phyloP scores from a whole-genome alignment of 2,797 vertebrate genomes.

The Acridotheres tristis region DNA sequence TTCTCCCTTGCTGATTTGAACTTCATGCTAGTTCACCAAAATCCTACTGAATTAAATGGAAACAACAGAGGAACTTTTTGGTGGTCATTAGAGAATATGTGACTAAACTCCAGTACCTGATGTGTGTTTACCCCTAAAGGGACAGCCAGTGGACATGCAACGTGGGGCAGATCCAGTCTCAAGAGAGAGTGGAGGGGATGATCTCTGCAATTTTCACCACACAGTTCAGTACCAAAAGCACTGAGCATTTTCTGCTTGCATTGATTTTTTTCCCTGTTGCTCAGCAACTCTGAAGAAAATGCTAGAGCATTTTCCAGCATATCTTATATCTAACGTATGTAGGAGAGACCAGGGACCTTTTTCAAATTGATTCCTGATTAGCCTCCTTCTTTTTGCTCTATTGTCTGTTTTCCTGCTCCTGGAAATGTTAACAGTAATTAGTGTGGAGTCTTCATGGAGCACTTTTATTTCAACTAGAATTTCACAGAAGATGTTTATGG shows the following conservation, averaged over 20 bases:
- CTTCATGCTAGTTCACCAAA: background rate
- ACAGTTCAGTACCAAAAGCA: background rate
- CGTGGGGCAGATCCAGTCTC: rapidly evolving
- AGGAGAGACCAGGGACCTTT: background rate
- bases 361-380: background rate
- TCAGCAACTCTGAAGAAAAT: background rate
- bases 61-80: background rate
- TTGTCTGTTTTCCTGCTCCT: background rate
- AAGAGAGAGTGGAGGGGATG: background rate
- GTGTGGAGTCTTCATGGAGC: background rate
- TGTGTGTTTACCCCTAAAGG: background rate
- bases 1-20: background rate
- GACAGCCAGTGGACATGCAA: background rate
- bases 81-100: background rate
- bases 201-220: background rate
- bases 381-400: background rate
- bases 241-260: background rate
- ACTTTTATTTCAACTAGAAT: conserved; percentile 10
- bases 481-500: background rate
- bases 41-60: background rate
- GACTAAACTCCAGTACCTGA: background rate
- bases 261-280: background rate
- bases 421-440: background rate
- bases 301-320: background rate
- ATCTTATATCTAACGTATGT: background rate